Evolutionary conservation across 2,888 invertebrate species (phyloP).

Genomic region (Pycnomerus fuliginosus): DNA sequence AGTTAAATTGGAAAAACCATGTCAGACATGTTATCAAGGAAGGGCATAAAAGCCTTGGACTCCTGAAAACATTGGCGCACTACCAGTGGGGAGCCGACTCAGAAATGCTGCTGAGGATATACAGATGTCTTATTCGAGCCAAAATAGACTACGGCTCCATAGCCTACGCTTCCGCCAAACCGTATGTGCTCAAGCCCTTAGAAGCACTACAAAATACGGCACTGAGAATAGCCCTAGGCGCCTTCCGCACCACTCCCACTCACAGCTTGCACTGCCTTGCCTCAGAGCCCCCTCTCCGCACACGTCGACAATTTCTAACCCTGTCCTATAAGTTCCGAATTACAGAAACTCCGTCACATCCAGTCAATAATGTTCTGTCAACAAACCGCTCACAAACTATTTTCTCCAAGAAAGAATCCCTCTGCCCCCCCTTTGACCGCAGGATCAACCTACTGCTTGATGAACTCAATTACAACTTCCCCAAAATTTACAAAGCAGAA

Average conservation of each 20-base stretch:
- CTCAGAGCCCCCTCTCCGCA: neutral
- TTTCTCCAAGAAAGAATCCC: conserved; percentile 1
- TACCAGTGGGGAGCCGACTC: conserved; percentile 7
- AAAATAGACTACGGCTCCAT: conserved; percentile 3
- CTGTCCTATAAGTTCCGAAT: conserved; percentile 1
- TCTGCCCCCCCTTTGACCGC: conserved; percentile 1
- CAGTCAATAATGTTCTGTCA: neutral
- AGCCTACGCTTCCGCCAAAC: conserved; percentile 4
- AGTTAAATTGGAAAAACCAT: conserved; percentile 9
- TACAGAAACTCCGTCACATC: conserved; percentile 1
- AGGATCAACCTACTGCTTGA: conserved; percentile 1
- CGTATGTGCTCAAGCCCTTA: conserved; percentile 1
- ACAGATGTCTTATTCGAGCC: conserved; percentile 3
- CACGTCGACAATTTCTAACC: conserved; percentile 2
- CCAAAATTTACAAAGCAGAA: neutral
- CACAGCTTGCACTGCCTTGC: conserved; percentile 5
- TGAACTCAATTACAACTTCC: neutral
- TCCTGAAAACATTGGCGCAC: conserved; percentile 12
- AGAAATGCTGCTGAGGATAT: conserved; percentile 1
- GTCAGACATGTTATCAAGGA: conserved; percentile 2
- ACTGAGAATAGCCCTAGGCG: conserved; percentile 7
- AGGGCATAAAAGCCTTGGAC: conserved; percentile 1
- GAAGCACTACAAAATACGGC: conserved; percentile 3
- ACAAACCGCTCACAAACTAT: conserved; percentile 2
- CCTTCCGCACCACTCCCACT: conserved; percentile 5